A percentile compares a stretch with the other conserved stretches of the same genome.
These are phyloP conservation scores for Antedon mediterranea DNA, from an alignment of 53 echinoderm and acorn worm species.

Conservation along the genomic window DNA sequence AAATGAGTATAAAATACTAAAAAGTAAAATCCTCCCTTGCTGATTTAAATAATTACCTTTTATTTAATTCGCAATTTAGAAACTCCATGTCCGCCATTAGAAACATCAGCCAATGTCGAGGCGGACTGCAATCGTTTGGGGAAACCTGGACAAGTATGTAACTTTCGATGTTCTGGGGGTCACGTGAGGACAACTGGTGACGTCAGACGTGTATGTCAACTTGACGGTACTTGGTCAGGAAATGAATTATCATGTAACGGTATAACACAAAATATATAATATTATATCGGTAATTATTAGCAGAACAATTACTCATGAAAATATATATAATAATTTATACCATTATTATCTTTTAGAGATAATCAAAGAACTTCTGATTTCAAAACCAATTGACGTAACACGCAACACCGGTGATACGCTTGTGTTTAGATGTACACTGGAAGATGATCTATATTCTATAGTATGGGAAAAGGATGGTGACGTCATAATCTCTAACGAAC, in stretches of 20 bases:
- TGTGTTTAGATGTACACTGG: background rate
- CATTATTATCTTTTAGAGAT: no score
- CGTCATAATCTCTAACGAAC: background rate
- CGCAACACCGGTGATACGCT: background rate
- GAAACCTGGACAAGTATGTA: background rate
- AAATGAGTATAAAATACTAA: no score
- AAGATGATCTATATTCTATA: background rate
- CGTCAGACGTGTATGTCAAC: slow-evolving; percentile 23
- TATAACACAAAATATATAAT: no score
- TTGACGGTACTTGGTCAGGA: slow-evolving; percentile 48
- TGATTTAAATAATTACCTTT: no score
- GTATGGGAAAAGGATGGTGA: background rate
- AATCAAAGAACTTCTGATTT: no score
- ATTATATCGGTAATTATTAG: no score
- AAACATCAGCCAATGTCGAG: background rate
- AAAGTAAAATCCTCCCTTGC: no score
- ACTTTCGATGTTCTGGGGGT: slow-evolving; percentile 33
- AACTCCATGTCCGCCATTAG: background rate
- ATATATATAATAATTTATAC: no score
- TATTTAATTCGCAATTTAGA: background rate
- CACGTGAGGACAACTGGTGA: slow-evolving; percentile 21
- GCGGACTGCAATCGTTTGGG: background rate
- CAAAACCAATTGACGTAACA: background rate
- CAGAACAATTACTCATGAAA: no score
- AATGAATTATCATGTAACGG: slow-evolving; percentile 36